A percentile compares a stretch with the other conserved stretches of the same genome.
Evolutionary conservation across 2,888 invertebrate species (phyloP).

Genomic region (Drosophila limbata): DNA sequence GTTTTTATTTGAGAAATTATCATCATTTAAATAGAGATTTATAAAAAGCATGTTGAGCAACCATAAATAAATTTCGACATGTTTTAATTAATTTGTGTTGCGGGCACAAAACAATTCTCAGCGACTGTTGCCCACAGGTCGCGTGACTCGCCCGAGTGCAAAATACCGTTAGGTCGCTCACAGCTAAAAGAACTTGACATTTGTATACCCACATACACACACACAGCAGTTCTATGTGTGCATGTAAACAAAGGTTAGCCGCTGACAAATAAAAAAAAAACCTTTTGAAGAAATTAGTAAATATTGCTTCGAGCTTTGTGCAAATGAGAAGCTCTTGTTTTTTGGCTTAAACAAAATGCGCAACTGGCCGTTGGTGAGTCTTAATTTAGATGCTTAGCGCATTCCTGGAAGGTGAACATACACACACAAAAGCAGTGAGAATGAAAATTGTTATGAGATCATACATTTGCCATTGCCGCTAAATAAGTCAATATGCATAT

Average conservation of each 20-base stretch:
- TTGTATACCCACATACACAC: conserved; percentile 15
- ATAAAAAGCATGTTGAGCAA: not conserved
- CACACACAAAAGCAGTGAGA: conserved; percentile 26
- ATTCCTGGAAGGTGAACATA: conserved; percentile 27
- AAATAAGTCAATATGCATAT: conserved; percentile 27
- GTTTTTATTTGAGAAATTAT: too few relatives aligned
- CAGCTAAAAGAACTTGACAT: conserved; percentile 35
- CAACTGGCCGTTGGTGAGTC: conserved; percentile 52
- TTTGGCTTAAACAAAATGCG: conserved; percentile 59
- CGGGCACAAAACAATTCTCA: not conserved
- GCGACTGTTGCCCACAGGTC: conserved; percentile 34
- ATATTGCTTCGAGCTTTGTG: conserved; percentile 35
- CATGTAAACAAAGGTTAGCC: conserved; percentile 36
- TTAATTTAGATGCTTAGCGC: conserved; percentile 65
- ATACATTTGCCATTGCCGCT: conserved; percentile 47
- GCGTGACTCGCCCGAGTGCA: conserved; percentile 37
- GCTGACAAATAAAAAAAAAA: conserved; percentile 8
- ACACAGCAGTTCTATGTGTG: conserved; percentile 2
- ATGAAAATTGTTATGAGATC: conserved; percentile 68
- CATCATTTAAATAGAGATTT: not conserved
- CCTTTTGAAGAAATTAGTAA: conserved; percentile 38
- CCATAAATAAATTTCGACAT: not conserved
- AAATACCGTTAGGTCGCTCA: conserved; percentile 43
- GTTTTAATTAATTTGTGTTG: not conserved
- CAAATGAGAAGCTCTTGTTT: conserved; percentile 52